A percentile compares a stretch with the other conserved stretches of the same genome.
Conservation (phyloP, 2,797 vertebrate genomes). For the Betta splendens region DNA sequence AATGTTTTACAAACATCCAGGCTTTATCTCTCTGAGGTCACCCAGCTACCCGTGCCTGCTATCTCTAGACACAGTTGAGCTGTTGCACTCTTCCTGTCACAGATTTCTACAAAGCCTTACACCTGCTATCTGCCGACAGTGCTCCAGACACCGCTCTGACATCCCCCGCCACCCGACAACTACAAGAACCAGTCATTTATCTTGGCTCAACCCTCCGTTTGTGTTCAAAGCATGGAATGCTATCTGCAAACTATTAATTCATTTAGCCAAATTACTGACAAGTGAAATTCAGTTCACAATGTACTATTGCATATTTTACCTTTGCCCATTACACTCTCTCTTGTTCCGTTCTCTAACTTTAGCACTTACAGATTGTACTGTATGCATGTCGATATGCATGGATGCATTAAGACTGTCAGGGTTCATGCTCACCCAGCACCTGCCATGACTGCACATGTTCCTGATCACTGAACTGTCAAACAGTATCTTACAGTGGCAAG, state of each 20-base stretch:
- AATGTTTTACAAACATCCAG: not conserved
- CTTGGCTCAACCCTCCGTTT: slow-evolving; percentile 12
- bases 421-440: too few species aligned
- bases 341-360: not conserved
- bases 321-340: not conserved
- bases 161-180: slow-evolving; percentile 8
- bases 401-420: slow-evolving; percentile 1
- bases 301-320: not conserved
- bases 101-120: slow-evolving; percentile 32
- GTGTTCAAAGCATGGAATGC: slow-evolving; percentile 13
- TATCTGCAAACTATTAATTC: not conserved
- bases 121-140: slow-evolving; percentile 31
- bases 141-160: slow-evolving; percentile 19
- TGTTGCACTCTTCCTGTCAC: slow-evolving; percentile 2
- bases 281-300: not conserved
- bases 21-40: slow-evolving; percentile 4
- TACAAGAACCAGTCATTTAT: slow-evolving; percentile 9
- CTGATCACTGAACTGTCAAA: slow-evolving; percentile 1
- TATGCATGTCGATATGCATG: not conserved
- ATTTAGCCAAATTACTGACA: not conserved
- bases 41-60: not conserved
- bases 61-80: slow-evolving; percentile 14
- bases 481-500: not conserved
- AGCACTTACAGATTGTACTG: not conserved
- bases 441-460: too few species aligned